Evolutionary conservation across 2,797 vertebrate genomes (phyloP).

Genomic region (Rhinophrynus dorsalis): DNA sequence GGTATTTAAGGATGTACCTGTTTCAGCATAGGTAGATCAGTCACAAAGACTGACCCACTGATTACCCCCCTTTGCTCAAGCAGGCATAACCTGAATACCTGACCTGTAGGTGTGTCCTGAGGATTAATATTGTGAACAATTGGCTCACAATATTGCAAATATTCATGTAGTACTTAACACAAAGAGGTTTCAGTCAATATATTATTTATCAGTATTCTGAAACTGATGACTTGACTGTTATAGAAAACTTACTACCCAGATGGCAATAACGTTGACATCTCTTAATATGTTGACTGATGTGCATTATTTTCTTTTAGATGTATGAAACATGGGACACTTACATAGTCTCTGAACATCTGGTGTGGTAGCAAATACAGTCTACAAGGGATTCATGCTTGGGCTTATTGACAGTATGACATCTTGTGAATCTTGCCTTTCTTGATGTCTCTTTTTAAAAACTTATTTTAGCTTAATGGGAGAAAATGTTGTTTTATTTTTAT

Average conservation of each 20-base stretch:
- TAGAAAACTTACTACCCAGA: neutral
- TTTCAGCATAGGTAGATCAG: too few species aligned
- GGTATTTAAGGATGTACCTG: too few species aligned
- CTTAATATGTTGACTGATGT: too few species aligned
- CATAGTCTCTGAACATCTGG: neutral
- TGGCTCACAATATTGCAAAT: too few species aligned
- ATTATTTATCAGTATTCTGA: too few species aligned
- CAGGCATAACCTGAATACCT: too few species aligned
- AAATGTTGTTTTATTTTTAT: too few species aligned
- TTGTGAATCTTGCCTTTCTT: neutral
- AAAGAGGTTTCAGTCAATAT: neutral
- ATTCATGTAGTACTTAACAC: neutral
- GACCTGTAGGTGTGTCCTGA: too few species aligned
- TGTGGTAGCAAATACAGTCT: neutral
- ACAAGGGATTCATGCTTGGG: neutral
- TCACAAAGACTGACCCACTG: too few species aligned
- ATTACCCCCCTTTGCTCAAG: too few species aligned
- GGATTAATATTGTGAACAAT: too few species aligned
- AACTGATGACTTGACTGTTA: neutral
- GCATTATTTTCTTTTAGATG: neutral
- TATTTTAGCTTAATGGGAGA: neutral
- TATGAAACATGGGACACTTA: neutral
- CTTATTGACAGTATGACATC: neutral
- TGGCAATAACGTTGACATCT: neutral
- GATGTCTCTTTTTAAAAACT: neutral